Percentiles rank a stretch among this genome's conserved stretches.
These are phyloP conservation scores for Prionace glauca DNA, from an alignment of 2,797 vertebrate genomes.

Conservation along the genomic window DNA sequence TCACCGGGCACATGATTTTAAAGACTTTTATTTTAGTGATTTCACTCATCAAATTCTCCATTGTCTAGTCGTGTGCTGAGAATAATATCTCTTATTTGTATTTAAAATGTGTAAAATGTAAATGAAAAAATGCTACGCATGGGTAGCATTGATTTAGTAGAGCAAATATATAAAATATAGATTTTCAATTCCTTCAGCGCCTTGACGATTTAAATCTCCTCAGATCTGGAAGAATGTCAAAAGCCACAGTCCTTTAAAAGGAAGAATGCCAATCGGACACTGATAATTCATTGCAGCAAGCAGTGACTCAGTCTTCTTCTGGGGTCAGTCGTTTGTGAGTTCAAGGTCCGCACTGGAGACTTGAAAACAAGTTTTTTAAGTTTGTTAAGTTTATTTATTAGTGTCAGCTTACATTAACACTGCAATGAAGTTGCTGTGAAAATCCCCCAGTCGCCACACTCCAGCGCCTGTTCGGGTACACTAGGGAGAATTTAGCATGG, in stretches of 20 bases:
- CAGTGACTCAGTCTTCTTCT: background rate
- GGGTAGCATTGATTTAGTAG: background rate
- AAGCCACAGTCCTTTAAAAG: background rate
- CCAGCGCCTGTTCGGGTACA: too few relatives aligned
- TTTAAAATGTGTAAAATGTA: background rate
- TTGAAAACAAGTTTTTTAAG: too few relatives aligned
- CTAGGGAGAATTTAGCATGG: too few relatives aligned
- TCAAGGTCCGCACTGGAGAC: too few relatives aligned
- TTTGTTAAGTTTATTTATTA: too few relatives aligned
- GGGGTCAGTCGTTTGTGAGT: background rate
- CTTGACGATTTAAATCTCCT: background rate
- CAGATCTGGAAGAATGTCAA: background rate
- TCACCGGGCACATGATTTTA: background rate
- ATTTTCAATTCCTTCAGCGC: background rate
- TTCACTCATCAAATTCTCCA: background rate
- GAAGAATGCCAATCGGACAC: background rate
- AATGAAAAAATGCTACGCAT: background rate
- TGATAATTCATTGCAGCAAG: background rate
- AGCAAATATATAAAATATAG: background rate
- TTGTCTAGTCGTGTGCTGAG: background rate
- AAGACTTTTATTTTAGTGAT: background rate
- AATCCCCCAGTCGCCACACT: too few relatives aligned
- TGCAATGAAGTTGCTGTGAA: too few relatives aligned
- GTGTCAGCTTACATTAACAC: too few relatives aligned
- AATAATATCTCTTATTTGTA: background rate